Evolutionary conservation across 2,797 vertebrate genomes (phyloP), one percentile per base, ranked within the genome.

Genomic region (Coregonus sp.): DNA sequence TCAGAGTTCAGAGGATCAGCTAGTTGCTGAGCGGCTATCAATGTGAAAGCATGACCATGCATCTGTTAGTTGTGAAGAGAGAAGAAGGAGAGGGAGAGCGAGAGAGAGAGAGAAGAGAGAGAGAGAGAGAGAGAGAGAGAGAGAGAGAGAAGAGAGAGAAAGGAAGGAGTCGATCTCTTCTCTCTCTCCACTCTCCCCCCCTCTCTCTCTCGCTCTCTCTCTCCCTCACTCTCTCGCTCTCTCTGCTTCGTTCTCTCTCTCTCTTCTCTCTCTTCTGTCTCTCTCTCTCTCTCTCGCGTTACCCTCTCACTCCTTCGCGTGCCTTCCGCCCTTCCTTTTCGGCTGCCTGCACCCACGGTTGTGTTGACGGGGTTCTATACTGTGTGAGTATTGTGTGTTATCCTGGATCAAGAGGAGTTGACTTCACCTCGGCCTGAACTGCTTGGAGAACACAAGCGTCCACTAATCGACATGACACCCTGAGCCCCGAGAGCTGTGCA

Each of bases 381-480:
- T 9, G 63, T 66, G 25, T 25, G 16, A n/a, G 4, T 20, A 6
- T 52, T 2, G 4, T 63, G 20, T 25, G 20, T 66, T 33, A 66
- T 61, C 75, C 54, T 7, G 31, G 51, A 75, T 67, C 33, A 56
- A 47, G 25, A 31, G 14, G 25, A 16, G 35, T 14, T 50, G 11
- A 67, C 50, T 71, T 74, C 54, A 63, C 61, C 67, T 29, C 63
- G 5, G 40, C 54, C 50, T 35, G 4, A 40, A 6, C 40, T 37
- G 50, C 67, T 37, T 18, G 9, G 31, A 65, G 67, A 79, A 69
- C 37, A 70, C 75, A 29, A n/a, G 31, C 52, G 5, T 68, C 54
- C 68, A 68, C 70, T 47, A 51, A 80, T 76, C 75, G 6, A 50
- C 56, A 75, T 66, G 73, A 66, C 20, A 66, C 63, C 63, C 25